Percentiles rank a stretch among this genome's conserved stretches.
phyloP scores from a whole-genome alignment of 37 sponge, comb jelly and placozoan species.

The Haliclona indistincta region DNA sequence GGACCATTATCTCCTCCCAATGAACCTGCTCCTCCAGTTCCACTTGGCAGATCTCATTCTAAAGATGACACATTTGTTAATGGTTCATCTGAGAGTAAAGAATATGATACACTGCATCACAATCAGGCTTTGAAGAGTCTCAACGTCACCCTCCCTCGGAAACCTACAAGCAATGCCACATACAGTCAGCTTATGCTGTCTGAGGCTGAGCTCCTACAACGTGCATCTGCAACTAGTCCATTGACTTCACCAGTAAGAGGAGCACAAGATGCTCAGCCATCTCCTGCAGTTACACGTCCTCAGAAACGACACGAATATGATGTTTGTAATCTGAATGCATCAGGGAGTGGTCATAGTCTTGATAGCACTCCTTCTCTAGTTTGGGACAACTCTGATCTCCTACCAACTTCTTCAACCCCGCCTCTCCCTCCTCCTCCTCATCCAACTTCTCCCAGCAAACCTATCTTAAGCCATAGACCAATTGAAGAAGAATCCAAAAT shows the following conservation, averaged over 20 bases:
- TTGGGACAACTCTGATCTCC: neutral
- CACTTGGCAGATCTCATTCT: too few relatives aligned
- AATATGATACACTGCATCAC: too few relatives aligned
- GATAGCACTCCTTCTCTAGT: constrained; percentile 3
- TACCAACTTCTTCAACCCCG: neutral
- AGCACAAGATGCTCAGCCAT: too few relatives aligned
- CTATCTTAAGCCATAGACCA: neutral
- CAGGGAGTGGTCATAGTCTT: too few relatives aligned
- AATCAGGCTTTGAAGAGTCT: neutral
- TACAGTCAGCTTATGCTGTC: neutral
- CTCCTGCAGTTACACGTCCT: neutral
- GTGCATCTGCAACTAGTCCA: neutral
- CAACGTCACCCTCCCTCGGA: neutral
- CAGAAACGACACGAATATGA: neutral
- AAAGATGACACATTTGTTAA: too few relatives aligned
- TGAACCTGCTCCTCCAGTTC: too few relatives aligned
- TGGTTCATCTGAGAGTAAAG: too few relatives aligned
- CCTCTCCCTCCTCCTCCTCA: neutral
- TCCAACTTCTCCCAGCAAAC: neutral
- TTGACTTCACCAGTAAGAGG: too few relatives aligned
- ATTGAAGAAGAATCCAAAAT: too few relatives aligned
- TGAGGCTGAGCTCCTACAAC: neutral
- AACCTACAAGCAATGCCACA: neutral
- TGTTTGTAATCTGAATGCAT: neutral
- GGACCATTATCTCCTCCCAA: too few relatives aligned